Evolutionary conservation across 2,797 vertebrate genomes (phyloP), one percentile per base, ranked within the genome.

Genomic region (Anguilla anguilla): DNA sequence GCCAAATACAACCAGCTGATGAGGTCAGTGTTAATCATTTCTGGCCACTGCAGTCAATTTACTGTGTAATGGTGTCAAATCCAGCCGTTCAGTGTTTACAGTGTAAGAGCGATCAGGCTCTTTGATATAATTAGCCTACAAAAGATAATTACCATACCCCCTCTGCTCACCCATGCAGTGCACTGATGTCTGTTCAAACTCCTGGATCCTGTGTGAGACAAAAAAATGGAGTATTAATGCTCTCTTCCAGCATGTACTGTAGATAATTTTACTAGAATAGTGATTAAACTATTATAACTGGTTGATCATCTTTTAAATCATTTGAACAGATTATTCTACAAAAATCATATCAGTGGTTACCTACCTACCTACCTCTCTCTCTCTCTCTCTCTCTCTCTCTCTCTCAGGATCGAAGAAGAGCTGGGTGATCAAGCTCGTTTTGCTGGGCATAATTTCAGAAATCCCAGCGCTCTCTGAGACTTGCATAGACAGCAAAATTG

Each of bases 1-100:
- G 98, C 98, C 88, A 98, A 98, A 93, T 98, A 98, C 94, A 98
- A 98, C 92, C 98, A 98, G 92, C 96, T 98, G 88, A 98, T 98
- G 97, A 98, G 98, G 98, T 98, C 91, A 93, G 97, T 88, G 7
- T 90, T 89, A 39, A 22, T 39, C 28, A 59, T 72, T 1, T 77
- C 64, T 53, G 10, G 39, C 59, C 46, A 82, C 46, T 82, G 79
- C 10, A 3, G 19, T 46, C 35, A 22, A 1, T 43, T 49, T 82
- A n/a, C 10, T n/a, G 2, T n/a, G 19, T n/a, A 13, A 2, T 82
- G 79, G 79, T 81, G 39, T 81, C 77, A 81, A 10, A 39, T 82
- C 79, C 19, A 82, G 43, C 46, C 43, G 9, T n/a, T 82, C 74
- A 79, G 79, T 49, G 79, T 82, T 82, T 25, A 17, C 77, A 82